Evolutionary conservation across 1,140 invertebrate species (phyloP).

Genomic region (Drosophila sturtevanti): DNA sequence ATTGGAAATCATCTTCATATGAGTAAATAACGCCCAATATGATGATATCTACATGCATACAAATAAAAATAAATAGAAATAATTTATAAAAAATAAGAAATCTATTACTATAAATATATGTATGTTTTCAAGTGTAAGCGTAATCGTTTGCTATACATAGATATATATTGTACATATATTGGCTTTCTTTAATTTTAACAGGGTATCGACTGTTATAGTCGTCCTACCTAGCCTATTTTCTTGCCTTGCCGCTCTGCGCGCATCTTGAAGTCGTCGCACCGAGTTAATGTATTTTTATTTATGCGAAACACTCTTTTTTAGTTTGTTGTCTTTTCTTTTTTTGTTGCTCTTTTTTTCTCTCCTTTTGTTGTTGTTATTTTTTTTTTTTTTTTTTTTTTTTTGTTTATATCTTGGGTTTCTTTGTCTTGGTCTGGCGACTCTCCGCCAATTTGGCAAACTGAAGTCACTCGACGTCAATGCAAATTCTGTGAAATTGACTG

Average conservation of each 20-base stretch:
- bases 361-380: conserved; percentile 9
- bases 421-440: conserved; percentile 25
- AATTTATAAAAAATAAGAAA: too few species aligned
- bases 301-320: conserved; percentile 59
- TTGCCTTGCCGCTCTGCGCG: conserved; percentile 3
- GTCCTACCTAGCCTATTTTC: conserved; percentile 26
- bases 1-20: too few species aligned
- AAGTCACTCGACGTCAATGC: conserved; percentile 48
- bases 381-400: conserved; percentile 33
- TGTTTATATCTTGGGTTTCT: not conserved
- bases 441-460: conserved; percentile 43
- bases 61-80: too few species aligned
- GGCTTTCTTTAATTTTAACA: too few species aligned
- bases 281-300: conserved; percentile 49
- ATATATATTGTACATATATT: too few species aligned
- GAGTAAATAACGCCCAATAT: too few species aligned
- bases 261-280: not conserved
- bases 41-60: too few species aligned
- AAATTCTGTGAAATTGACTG: conserved; percentile 49
- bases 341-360: conserved; percentile 59
- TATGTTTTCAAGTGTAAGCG: too few species aligned
- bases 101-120: too few species aligned
- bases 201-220: too few species aligned
- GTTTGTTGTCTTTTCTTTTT: conserved; percentile 37
- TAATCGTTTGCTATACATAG: too few species aligned